These are phyloP conservation scores for Platalea minor DNA, from an alignment of 2,797 vertebrate species.

Conservation along the genomic window DNA sequence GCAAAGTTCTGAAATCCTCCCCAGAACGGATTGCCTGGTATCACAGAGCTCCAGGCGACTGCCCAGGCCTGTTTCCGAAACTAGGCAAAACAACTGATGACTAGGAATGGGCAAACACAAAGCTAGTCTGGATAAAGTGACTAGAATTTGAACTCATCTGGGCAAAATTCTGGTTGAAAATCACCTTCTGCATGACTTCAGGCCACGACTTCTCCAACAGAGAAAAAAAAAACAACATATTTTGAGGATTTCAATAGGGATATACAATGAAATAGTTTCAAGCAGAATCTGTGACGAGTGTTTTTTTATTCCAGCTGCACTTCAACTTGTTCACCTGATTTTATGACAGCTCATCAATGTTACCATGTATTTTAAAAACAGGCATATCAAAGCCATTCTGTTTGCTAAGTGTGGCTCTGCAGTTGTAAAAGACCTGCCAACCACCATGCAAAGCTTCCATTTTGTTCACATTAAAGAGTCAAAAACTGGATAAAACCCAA, in stretches of 20 bases:
- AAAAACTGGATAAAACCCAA: neutral
- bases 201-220: neutral
- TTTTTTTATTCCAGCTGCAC: neutral
- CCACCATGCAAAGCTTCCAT: neutral
- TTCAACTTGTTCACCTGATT: neutral
- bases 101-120: neutral
- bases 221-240: neutral
- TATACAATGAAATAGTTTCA: neutral
- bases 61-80: neutral
- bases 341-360: neutral
- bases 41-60: neutral
- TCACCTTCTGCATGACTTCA: neutral
- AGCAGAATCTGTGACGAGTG: neutral
- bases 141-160: neutral
- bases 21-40: neutral
- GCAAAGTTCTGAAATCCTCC: neutral
- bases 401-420: neutral
- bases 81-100: neutral
- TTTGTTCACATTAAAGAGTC: neutral
- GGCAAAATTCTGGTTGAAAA: neutral
- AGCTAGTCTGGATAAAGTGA: neutral
- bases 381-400: neutral
- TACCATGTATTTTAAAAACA: neutral
- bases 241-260: neutral
- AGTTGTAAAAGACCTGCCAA: neutral